These are phyloP conservation scores for Anoplophora glabripennis DNA, from an alignment of 1,140 invertebrate species.

Conservation along the genomic window DNA sequence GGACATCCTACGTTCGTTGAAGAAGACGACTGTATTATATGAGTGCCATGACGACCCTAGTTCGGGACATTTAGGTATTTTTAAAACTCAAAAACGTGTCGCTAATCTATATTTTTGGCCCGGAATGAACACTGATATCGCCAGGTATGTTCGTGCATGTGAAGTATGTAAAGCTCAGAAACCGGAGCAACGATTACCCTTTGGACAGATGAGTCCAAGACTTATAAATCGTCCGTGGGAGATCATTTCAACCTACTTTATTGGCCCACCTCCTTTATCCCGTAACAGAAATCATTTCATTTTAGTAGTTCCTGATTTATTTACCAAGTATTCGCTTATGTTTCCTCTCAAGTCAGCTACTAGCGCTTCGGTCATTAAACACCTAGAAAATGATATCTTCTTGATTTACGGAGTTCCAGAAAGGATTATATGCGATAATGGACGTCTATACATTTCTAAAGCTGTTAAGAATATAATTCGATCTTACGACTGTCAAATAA, in stretches of 20 bases:
- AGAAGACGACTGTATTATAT: too few species aligned
- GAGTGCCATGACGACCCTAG: too few species aligned
- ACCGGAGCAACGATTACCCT: constrained; percentile 1
- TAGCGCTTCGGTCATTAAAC: neutral
- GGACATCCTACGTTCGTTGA: too few species aligned
- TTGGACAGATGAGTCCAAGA: constrained; percentile 5
- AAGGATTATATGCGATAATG: too few species aligned
- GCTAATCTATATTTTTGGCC: constrained; percentile 38
- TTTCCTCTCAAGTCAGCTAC: constrained; percentile 14
- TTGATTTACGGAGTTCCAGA: too few species aligned
- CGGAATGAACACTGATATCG: constrained; percentile 26
- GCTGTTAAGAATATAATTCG: too few species aligned
- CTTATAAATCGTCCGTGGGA: constrained; percentile 5
- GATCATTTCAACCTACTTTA: constrained; percentile 38
- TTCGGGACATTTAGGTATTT: constrained; percentile 22
- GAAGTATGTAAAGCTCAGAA: constrained; percentile 13
- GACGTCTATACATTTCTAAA: too few species aligned
- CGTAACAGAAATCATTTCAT: constrained; percentile 35
- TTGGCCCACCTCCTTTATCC: constrained; percentile 37
- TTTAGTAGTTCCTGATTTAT: constrained; percentile 39
- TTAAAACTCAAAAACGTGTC: constrained; percentile 30
- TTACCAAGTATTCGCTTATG: constrained; percentile 16
- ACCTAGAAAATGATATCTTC: too few species aligned
- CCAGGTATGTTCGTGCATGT: constrained; percentile 20
- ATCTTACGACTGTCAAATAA: too few species aligned